A percentile compares a stretch with the other conserved stretches of the same genome.
phyloP scores from a whole-genome alignment of 2,888 invertebrate genomes.

The Girardia tigrina region DNA sequence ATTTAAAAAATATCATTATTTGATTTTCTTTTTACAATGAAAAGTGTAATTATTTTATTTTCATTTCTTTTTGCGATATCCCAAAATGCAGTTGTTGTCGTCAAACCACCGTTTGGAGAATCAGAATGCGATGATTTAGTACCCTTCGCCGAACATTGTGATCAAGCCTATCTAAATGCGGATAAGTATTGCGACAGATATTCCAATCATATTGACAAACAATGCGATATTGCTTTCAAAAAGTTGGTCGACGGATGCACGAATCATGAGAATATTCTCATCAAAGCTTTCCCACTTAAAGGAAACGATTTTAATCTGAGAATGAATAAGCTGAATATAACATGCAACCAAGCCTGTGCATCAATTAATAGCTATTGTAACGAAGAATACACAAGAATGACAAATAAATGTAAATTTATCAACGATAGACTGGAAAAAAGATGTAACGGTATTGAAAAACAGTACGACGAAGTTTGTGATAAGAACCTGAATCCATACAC shows the following conservation, averaged over 20 bases:
- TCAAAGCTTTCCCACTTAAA: background rate
- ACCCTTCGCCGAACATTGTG: background rate
- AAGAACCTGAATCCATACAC: background rate
- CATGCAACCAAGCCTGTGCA: background rate
- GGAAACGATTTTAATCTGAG: background rate
- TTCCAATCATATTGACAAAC: background rate
- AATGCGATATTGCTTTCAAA: constrained; percentile 10
- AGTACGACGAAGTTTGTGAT: background rate
- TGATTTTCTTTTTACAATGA: background rate
- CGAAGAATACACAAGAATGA: background rate
- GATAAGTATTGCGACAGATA: constrained; percentile 7
- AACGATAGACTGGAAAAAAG: background rate
- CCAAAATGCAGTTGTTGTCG: background rate
- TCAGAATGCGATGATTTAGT: constrained; percentile 6
- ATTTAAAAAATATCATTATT: background rate
- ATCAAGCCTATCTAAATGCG: background rate
- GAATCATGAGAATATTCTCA: background rate
- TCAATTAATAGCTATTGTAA: background rate
- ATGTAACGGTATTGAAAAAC: background rate
- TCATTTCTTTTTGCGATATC: background rate
- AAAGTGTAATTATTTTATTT: background rate
- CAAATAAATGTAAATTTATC: constrained; percentile 4
- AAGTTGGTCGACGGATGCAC: background rate
- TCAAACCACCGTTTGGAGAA: background rate
- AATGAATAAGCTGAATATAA: background rate